These are phyloP conservation scores for Hylia prasina DNA, from an alignment of 2,113 vertebrate genomes.

Conservation along the genomic window DNA sequence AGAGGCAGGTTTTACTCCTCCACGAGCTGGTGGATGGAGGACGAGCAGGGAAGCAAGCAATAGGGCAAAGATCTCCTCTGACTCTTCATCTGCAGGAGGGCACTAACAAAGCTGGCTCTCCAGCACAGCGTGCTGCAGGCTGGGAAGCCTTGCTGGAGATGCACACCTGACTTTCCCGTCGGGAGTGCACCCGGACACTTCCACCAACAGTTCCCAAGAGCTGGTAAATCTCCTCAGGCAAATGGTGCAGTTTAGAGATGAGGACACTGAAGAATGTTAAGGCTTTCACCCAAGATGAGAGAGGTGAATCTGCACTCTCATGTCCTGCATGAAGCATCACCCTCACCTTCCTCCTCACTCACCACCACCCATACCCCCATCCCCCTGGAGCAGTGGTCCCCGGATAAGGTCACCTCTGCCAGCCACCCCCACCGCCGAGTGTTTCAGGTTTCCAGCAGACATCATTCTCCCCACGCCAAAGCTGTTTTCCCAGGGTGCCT, in stretches of 20 bases:
- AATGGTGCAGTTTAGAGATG: not conserved
- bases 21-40: not conserved
- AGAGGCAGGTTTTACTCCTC: not conserved
- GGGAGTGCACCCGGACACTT: not conserved
- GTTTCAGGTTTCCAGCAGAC: not conserved
- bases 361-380: not conserved
- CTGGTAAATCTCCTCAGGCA: not conserved
- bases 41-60: fast-evolving
- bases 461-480: not conserved
- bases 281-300: not conserved
- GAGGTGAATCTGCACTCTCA: not conserved
- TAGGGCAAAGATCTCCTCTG: not conserved
- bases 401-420: not conserved
- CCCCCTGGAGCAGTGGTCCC: not conserved
- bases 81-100: not conserved
- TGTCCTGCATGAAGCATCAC: not conserved
- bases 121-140: fast-evolving
- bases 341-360: not conserved
- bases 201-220: not conserved
- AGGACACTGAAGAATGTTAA: not conserved
- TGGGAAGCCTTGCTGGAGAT: not conserved
- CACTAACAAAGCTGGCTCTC: not conserved
- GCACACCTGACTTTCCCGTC: not conserved
- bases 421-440: not conserved
- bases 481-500: slow-evolving; percentile 47